These are phyloP conservation scores for Heliconius ismenius DNA, from an alignment of 2,888 invertebrate genomes.

Conservation along the genomic window DNA sequence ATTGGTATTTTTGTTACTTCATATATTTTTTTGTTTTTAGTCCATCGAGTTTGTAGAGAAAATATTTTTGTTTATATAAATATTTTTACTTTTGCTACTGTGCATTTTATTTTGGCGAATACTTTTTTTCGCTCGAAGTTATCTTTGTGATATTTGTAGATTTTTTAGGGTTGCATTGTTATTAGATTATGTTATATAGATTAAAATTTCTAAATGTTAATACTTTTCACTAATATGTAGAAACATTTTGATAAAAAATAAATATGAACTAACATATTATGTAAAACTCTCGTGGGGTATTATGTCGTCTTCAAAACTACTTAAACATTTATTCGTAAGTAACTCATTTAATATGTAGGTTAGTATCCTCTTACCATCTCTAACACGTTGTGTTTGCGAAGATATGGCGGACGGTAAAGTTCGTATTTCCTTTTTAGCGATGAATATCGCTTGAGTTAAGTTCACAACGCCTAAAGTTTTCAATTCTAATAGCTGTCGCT, in stretches of 20 bases:
- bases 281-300: neutral
- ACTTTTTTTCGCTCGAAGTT: neutral
- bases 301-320: neutral
- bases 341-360: neutral
- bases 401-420: conserved; percentile 83
- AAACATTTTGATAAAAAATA: too few relatives aligned
- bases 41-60: neutral
- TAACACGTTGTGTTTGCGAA: conserved; percentile 79
- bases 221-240: too few relatives aligned
- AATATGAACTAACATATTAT: too few relatives aligned
- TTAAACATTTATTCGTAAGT: neutral
- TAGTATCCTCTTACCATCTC: conserved; percentile 79
- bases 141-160: neutral
- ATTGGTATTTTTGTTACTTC: conserved; percentile 15
- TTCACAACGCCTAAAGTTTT: conserved; percentile 78
- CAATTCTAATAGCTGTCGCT: conserved; percentile 77
- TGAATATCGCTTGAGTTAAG: conserved; percentile 81
- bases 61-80: neutral
- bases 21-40: neutral
- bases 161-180: neutral
- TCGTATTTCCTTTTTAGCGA: conserved; percentile 82
- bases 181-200: neutral
- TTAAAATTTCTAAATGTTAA: too few relatives aligned
- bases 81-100: neutral
- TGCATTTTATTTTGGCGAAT: neutral